Percentiles rank a stretch among this genome's conserved stretches.
Conservation (phyloP, 2,797 vertebrate genomes). For the Odontamblyopus rebecca region DNA sequence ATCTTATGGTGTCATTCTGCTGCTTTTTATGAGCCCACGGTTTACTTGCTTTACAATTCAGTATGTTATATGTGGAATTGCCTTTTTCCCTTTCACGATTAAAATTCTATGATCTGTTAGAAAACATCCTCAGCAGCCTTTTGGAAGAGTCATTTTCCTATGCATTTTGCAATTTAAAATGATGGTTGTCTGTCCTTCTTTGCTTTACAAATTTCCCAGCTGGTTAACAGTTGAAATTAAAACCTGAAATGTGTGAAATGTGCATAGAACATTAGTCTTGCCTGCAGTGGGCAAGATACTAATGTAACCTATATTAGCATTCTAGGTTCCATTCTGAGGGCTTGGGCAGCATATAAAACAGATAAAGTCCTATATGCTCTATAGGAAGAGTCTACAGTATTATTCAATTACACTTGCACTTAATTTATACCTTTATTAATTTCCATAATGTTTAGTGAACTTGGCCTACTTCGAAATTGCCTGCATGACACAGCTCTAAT, state of each 20-base stretch:
- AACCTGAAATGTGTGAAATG: constrained; percentile 25
- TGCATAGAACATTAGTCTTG: background rate
- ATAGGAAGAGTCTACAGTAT: background rate
- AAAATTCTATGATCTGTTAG: too few species aligned
- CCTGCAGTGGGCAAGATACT: background rate
- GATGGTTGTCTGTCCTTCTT: constrained; percentile 24
- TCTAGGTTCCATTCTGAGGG: background rate
- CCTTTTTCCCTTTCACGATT: too few species aligned
- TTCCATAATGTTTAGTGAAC: too few species aligned
- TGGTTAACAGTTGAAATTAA: constrained; percentile 23
- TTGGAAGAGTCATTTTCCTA: background rate
- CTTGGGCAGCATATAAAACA: background rate
- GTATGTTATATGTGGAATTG: background rate
- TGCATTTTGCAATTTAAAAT: background rate
- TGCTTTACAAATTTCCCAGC: constrained; percentile 19
- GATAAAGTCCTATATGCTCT: background rate
- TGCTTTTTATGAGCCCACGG: background rate
- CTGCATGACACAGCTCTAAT: too few species aligned
- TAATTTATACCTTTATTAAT: background rate
- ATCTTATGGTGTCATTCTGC: constrained; percentile 3
- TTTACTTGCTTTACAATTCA: constrained; percentile 6
- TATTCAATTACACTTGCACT: background rate
- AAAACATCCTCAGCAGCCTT: background rate
- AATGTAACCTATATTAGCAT: constrained; percentile 4
- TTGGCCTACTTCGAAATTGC: too few species aligned